Base-by-base conservation (phyloP, 64 coral and sea anemone genomes). In the Orbicella faveolata region DNA sequence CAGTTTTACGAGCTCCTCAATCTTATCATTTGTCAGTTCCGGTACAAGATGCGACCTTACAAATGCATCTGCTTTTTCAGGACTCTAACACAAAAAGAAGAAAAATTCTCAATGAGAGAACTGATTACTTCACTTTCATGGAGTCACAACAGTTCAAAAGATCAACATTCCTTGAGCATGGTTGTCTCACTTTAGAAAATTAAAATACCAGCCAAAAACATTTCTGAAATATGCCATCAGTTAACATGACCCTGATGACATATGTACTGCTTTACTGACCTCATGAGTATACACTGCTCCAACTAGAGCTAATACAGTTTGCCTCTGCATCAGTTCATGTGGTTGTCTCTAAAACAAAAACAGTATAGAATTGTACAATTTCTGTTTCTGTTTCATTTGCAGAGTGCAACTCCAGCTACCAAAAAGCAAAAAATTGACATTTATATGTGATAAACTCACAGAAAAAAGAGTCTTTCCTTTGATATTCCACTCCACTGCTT, bases 221-320 rank as follows among this genome's bases (percentile, higher is more conserved):
- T 48, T 59, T 75, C 44, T 48, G 44, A 48, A 48, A 48, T 48
- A 48, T 48, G 57, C 36, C 55, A 36, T 36, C 17, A 35, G 57
- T 10, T 63, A 37, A 13, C 41, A 48, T 1, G 9, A 26, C 23
- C 19, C 34, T 35, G 9, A 34, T 35, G 17, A 63, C 14, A 82
- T 12, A 81, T 34, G 10, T 72, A 34, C 36, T 34, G 13, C 33
- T 18, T 12, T 33, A 89, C 79, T 72, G 39, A 96, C 95, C 88
- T 96, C 91, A 77, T 93, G 48, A 34, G 80, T 78, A 77, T 96
- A 93, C 12, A 96, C 74, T 82, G 80, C 79, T 48, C 83, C 95
- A 23, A 96, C 88, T 55, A 96, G 44, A 36, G 95, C 91, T 83
- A 93, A 80, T 20, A 96, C 21, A 67, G 88, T 89, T 75, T 96